Evolutionary conservation across 1,140 invertebrate genomes (phyloP).

Genomic region (Rhopalosiphum padi): DNA sequence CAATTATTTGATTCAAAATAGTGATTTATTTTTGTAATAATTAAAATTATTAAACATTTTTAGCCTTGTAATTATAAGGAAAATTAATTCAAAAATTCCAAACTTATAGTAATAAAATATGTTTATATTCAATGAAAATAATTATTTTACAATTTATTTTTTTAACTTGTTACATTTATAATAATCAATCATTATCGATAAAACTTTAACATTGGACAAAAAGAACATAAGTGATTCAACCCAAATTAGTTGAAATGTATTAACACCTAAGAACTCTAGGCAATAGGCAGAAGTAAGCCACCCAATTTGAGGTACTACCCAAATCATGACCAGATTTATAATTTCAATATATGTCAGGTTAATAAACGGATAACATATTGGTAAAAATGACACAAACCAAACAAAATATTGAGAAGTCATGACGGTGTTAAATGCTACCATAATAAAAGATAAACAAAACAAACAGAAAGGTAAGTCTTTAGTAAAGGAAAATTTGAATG

Average conservation of each 20-base stretch:
- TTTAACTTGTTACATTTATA: conserved; percentile 63
- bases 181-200: conserved; percentile 72
- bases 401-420: conserved; percentile 98
- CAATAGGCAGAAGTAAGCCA: conserved; percentile 93
- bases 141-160: conserved; percentile 39
- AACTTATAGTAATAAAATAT: not conserved
- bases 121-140: conserved; percentile 9
- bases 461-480: conserved; percentile 83
- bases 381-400: conserved; percentile 92
- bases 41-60: not conserved
- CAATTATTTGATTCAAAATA: not conserved
- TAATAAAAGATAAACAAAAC: conserved; percentile 83
- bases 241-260: conserved; percentile 84
- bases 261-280: conserved; percentile 85
- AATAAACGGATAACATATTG: conserved; percentile 76
- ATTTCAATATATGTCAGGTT: conserved; percentile 67
- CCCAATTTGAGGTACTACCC: conserved; percentile 79
- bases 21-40: too few relatives aligned
- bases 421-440: conserved; percentile 96
- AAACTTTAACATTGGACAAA: conserved; percentile 75
- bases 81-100: not conserved
- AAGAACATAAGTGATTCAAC: conserved; percentile 81
- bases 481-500: conserved; percentile 72
- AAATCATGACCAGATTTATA: conserved; percentile 68
- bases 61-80: not conserved